phyloP scores from a whole-genome alignment of 2,888 invertebrate species.

The Icerya purchasi region DNA sequence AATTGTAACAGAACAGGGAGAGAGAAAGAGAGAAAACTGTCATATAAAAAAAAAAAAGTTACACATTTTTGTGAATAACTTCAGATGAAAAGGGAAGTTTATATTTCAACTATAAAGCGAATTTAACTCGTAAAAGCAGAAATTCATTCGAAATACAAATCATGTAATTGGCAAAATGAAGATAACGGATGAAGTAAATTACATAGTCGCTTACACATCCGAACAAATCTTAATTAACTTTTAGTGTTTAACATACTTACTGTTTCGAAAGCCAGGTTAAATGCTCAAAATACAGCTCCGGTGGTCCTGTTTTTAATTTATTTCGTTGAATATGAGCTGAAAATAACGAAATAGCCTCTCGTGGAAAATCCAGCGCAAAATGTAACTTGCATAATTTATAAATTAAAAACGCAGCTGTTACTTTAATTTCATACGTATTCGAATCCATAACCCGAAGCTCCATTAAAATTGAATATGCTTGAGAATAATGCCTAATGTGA shows the following conservation, averaged over 20 bases:
- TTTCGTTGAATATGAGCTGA: conserved; percentile 78
- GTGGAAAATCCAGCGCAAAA: conserved; percentile 68
- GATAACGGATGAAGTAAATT: too few relatives aligned
- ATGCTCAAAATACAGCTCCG: conserved; percentile 64
- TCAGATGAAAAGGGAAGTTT: conserved; percentile 4
- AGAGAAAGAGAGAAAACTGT: too few relatives aligned
- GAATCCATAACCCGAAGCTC: conserved; percentile 76
- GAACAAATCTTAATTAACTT: too few relatives aligned
- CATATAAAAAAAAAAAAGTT: neutral
- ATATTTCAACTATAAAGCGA: too few relatives aligned
- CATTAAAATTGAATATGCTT: conserved; percentile 72
- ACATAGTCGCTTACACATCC: too few relatives aligned
- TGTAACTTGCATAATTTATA: conserved; percentile 84
- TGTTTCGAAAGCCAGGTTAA: conserved; percentile 88
- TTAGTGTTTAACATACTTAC: too few relatives aligned
- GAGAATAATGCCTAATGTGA: conserved; percentile 44
- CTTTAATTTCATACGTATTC: conserved; percentile 80
- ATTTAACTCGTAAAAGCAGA: too few relatives aligned
- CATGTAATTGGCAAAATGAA: too few relatives aligned
- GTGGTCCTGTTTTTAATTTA: conserved; percentile 51
- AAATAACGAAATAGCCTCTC: conserved; percentile 89
- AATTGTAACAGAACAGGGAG: too few relatives aligned
- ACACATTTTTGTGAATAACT: neutral
- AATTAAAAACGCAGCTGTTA: conserved; percentile 83
- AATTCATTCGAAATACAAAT: too few relatives aligned